phyloP scores from a whole-genome alignment of 2,113 vertebrate genomes.

The Spea bombifrons region DNA sequence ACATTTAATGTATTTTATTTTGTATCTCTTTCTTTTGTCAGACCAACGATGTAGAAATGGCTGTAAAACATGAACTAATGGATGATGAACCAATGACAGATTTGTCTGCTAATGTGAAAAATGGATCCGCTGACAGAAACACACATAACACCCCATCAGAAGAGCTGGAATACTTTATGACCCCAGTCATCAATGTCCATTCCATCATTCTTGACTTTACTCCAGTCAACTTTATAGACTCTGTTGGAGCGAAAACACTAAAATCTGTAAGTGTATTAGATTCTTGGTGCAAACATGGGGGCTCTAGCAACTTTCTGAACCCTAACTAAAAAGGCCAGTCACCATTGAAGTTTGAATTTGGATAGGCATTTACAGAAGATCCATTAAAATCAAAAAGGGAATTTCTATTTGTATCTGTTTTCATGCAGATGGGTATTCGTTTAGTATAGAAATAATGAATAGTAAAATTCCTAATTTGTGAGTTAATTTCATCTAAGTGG shows the following conservation, averaged over 20 bases:
- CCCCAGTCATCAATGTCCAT: slow-evolving; percentile 63
- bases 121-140: slow-evolving; percentile 50
- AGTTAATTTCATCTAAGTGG: no score
- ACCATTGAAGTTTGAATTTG: no score
- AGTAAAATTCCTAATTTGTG: no score
- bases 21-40: slow-evolving; percentile 24
- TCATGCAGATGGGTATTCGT: no score
- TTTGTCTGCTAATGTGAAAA: slow-evolving; percentile 66
- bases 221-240: slow-evolving; percentile 86
- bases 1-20: no score
- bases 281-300: no score
- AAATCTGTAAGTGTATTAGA: slow-evolving; percentile 72
- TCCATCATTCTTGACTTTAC: slow-evolving; percentile 88
- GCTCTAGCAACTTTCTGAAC: no score
- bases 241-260: slow-evolving; percentile 88
- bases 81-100: slow-evolving; percentile 50
- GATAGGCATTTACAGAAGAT: no score
- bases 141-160: slow-evolving; percentile 59
- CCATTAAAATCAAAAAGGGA: no score
- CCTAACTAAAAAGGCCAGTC: no score
- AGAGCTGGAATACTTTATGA: slow-evolving; percentile 69
- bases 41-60: slow-evolving; percentile 65
- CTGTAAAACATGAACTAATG: slow-evolving; percentile 71
- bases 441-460: no score
- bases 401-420: no score